Percentiles rank a stretch among this genome's conserved stretches.
phyloP scores from a whole-genome alignment of 2,888 invertebrate genomes.

The Lasioglossum leucozonium region DNA sequence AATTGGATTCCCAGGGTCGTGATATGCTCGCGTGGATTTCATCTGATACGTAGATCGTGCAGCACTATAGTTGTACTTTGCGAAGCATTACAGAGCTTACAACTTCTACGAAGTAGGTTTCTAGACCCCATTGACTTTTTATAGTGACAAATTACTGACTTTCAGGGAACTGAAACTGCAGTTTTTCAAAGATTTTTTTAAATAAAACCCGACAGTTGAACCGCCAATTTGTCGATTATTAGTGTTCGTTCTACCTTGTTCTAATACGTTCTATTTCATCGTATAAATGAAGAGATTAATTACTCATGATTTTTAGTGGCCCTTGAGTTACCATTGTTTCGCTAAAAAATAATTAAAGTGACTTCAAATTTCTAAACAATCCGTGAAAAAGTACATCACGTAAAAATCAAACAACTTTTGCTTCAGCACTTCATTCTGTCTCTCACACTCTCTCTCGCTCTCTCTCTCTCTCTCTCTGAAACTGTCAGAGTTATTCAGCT shows the following conservation, averaged over 20 bases:
- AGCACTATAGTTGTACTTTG: not conserved
- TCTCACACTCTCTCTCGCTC: not conserved
- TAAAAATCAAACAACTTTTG: not conserved
- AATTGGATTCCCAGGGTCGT: not conserved
- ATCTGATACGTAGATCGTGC: not conserved
- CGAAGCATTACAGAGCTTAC: not conserved
- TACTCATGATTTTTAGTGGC: not conserved
- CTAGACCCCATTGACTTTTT: not conserved
- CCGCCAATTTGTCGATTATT: not conserved
- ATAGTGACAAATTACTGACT: not conserved
- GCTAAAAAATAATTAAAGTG: not conserved
- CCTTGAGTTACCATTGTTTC: not conserved
- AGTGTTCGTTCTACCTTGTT: not conserved
- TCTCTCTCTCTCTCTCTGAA: not conserved
- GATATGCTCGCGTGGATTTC: not conserved
- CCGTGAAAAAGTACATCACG: not conserved
- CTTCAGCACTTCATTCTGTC: not conserved
- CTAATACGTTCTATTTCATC: not conserved
- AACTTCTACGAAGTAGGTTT: conserved; percentile 2
- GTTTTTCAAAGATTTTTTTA: not conserved
- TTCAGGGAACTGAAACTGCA: not conserved
- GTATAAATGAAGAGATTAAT: not conserved
- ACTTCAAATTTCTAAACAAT: not conserved
- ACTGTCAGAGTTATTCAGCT: not conserved
- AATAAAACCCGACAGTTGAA: not conserved